Percentiles rank a stretch among this genome's conserved stretches.
Evolutionary conservation across 1,140 invertebrate species (phyloP).

Genomic region (Danaus melanippus): DNA sequence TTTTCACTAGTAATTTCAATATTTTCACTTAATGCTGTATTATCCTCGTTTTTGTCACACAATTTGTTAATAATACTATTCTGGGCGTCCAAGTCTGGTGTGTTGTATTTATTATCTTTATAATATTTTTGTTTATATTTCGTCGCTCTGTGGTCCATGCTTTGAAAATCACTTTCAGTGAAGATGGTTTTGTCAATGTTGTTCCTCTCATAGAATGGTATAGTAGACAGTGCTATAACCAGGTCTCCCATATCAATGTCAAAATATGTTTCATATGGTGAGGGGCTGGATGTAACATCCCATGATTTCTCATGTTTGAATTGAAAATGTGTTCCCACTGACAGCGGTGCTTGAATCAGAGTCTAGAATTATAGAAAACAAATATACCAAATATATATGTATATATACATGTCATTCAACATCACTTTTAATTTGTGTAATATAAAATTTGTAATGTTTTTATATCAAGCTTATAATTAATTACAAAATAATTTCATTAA

Average conservation of each 20-base stretch:
- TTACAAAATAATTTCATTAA: too few relatives aligned
- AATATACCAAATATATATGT: too few relatives aligned
- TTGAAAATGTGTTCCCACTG: conserved; percentile 66
- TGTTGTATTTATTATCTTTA: conserved; percentile 50
- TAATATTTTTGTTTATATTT: conserved; percentile 64
- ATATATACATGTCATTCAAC: too few relatives aligned
- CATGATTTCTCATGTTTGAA: conserved; percentile 71
- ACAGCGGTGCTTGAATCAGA: conserved; percentile 52
- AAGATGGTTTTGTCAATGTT: conserved; percentile 45
- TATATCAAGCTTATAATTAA: too few relatives aligned
- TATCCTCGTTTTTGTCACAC: conserved; percentile 15
- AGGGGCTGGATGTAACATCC: conserved; percentile 45
- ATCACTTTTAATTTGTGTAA: too few relatives aligned
- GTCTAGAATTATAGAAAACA: conserved; percentile 32
- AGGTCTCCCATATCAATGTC: conserved; percentile 59
- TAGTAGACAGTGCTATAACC: conserved; percentile 39
- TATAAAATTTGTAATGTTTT: too few relatives aligned
- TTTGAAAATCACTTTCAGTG: conserved; percentile 46
- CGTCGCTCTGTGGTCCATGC: conserved; percentile 55
- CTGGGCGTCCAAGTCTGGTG: conserved; percentile 45
- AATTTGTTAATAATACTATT: conserved; percentile 35
- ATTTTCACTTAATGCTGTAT: conserved; percentile 1
- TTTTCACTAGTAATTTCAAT: neutral
- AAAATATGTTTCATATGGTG: conserved; percentile 63
- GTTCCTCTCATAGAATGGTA: conserved; percentile 66